Base-by-base conservation (phyloP, 2,888 invertebrate species). In the Oasisia sp. region DNA sequence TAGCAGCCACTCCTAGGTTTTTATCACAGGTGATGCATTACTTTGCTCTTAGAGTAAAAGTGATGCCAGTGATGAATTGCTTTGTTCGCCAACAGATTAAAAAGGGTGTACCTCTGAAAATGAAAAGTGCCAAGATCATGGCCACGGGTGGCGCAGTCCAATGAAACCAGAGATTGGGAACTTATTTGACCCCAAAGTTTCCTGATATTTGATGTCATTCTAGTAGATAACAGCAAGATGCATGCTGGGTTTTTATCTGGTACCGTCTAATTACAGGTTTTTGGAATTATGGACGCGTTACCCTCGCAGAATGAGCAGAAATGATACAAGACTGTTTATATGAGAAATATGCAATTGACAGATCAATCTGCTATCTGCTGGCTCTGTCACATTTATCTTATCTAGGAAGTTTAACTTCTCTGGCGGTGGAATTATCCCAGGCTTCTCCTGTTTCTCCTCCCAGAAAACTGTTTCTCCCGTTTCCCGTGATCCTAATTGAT, bases 361-460 rank as follows among this genome's bases (percentile, higher is more conserved):
- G n/a, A 74, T 74, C n/a, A 27, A n/a, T 74, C 74, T n/a, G 19
- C 7, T 74, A 74, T 19, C 74, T n/a, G 74, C 19, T 56, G 56
- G 56, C 9, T 56, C 9, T 2, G 38, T 38, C 56, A 11, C 2
- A 56, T 74, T 19, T 74, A 74, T 74, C 74, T 74, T 74, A 74
- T 74, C 74, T 74, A 74, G 74, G 27, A 74, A 74, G 74, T 74
- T 74, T 74, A 74, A 74, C 74, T 74, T 74, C n/a, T 74, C 74
- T 74, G 74, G 19, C 74, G 5, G 5, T 74, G 74, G 74, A 1
- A 19, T 19, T 74, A 74, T 74, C 74, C 74, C 74, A 74, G 74
- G 27, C 4, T 74, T 74, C 74, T 74, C 74, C 74, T 27, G n/a
- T 74, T 74, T 74, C 74, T 74, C 27, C 27, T 74, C 74, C 74